Conservation (phyloP, 2,113 vertebrate genomes). For the Pachyramphus minor region DNA sequence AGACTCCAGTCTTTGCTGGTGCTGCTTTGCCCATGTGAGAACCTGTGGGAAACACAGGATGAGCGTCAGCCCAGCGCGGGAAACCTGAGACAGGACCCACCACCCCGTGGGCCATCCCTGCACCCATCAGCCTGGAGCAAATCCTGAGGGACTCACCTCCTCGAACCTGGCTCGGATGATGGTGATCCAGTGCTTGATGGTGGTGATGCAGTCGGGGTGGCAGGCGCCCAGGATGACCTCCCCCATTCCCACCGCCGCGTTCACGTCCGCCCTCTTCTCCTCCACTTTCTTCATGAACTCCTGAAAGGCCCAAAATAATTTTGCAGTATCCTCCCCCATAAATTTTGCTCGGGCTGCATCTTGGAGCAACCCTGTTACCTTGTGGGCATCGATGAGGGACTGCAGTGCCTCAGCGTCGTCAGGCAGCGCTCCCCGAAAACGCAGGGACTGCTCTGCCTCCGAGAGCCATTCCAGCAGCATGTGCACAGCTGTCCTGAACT, state of each 20-base stretch:
- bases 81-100: not conserved
- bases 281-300: slow-evolving; percentile 98
- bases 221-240: slow-evolving; percentile 89
- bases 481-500: slow-evolving; percentile 90
- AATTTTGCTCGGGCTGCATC: fast-evolving
- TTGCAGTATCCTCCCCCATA: fast-evolving
- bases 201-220: slow-evolving; percentile 96
- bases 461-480: slow-evolving; percentile 96
- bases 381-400: slow-evolving; percentile 85
- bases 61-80: fast-evolving
- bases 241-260: slow-evolving; percentile 88
- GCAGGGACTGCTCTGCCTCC: slow-evolving; percentile 93
- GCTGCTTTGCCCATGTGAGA: slow-evolving; percentile 95
- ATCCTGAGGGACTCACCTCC: slow-evolving; percentile 77
- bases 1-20: slow-evolving; percentile 91
- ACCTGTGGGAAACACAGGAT: slow-evolving; percentile 70
- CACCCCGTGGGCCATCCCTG: fast-evolving
- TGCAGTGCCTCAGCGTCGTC: slow-evolving; percentile 92
- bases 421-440: slow-evolving; percentile 92
- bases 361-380: slow-evolving; percentile 52
- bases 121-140: fast-evolving
- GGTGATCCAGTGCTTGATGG: slow-evolving; percentile 99
- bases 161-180: slow-evolving; percentile 97
- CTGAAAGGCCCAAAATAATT: slow-evolving; percentile 30
- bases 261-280: slow-evolving; percentile 89